Evolutionary conservation across 2,888 invertebrate species (phyloP), one percentile per base, ranked within the genome.

Genomic region (Dyspetes luteomarginatus): DNA sequence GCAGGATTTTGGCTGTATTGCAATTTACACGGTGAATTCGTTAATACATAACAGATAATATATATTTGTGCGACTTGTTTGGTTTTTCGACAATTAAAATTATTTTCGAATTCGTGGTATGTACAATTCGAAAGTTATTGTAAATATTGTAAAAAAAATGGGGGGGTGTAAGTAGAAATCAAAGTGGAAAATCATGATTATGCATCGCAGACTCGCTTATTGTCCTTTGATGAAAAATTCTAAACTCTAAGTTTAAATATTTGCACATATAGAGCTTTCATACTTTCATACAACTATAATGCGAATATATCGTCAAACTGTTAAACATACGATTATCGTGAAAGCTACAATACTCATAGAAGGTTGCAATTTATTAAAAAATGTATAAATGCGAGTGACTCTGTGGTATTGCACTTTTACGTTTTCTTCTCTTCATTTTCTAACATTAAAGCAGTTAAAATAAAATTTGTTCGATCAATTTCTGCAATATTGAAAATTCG

Each of bases 31-130:
- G 30, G n/a, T 30, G 41, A 45, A 24, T 62, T 12, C 19, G 43
- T 41, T 62, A 62, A 62, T 43, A 24, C 3, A 45, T 36, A 45
- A 62, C 24, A 62, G 22, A 55, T 19, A 7, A 56, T 56, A 81
- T 75, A 80, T 81, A 81, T 81, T 76, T 81, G 58, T 81, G 76
- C 68, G 67, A 48, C 62, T 62, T 60, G 71, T 76, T 80, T 80
- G 76, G 62, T 72, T 72, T 58, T 55, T 22, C 56, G 67, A 62
- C 58, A 68, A n/a, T 69, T 76, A 52, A 22, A 72, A 78, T 65
- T 50, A 78, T 65, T 68, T 56, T 45, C 58, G 58, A 68, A 73
- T 55, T 48, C 41, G 22, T 52, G 41, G 41, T 71, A 50, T 76
- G 60, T 80, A 76, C 71, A 76, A 60, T 72, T 71, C 15, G 52